Base-by-base conservation (phyloP, 2,113 vertebrate genomes). In the Pseudois nayaur region DNA sequence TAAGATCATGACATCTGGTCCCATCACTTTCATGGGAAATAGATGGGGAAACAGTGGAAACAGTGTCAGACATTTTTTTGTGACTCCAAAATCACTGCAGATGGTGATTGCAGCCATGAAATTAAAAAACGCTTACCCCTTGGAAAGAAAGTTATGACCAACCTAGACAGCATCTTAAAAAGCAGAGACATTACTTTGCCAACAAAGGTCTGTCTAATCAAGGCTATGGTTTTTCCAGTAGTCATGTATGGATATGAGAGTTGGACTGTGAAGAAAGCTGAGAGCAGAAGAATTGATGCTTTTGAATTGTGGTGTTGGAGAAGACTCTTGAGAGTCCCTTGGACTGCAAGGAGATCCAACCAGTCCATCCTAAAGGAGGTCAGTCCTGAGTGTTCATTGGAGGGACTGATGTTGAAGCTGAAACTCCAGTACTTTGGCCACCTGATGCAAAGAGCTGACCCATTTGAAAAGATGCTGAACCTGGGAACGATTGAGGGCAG, bases 201-300 rank as follows among this genome's bases (percentile, higher is more conserved):
- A n/a, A 19, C 33, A 67, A 67, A 36, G 7, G 4, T 67, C 33
- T 3, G 2, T 67, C 33, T 36, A 36, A 4, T n/a, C 4, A 67
- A 36, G 16, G 33, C 33, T 67, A 5, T 36, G 4, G 33, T n/a
- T 67, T 67, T 36, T 10, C 33, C 33, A n/a, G 33, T 36, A 0
- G 16, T 67, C 33, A 67, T 19, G 16, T 19, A n/a, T n/a, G 16
- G 33, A n/a, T 67, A 0, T 67, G 33, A 67, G 17, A 67, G 16
- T 67, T 67, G 64, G 33, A 67, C 33, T 67, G 9, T 67, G 9
- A 67, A 67, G 33, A 67, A 67, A 19, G 16, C 16, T 67, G 64
- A 67, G 16, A 0, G 0, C 16, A 0, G 1, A 67, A 67, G 33
- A 67, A 36, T n/a, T 10, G 17, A 67, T n/a, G 4, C 4, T n/a